Evolutionary conservation across 2,888 invertebrate genomes (phyloP).

Genomic region (Cosmia trapezina): DNA sequence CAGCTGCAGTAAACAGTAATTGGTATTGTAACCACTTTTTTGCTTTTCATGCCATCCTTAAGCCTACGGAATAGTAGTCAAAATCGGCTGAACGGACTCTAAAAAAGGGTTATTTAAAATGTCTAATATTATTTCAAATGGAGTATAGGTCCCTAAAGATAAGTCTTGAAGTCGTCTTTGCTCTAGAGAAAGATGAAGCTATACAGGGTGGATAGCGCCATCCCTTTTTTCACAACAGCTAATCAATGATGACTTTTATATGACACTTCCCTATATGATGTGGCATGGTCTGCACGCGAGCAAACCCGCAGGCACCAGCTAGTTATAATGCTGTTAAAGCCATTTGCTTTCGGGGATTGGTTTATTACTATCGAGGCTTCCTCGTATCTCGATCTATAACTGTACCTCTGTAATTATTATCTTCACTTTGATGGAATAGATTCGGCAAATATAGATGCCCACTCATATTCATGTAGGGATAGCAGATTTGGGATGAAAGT

Average conservation of each 20-base stretch:
- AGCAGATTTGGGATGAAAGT: slow-evolving; percentile 34
- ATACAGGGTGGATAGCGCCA: not conserved
- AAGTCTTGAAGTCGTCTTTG: not conserved
- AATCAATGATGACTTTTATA: not conserved
- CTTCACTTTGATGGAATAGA: slow-evolving; percentile 87
- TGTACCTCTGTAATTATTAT: slow-evolving; percentile 88
- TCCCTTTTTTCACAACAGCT: not conserved
- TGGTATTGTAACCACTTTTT: too few species aligned
- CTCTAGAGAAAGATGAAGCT: not conserved
- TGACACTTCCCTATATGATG: not conserved
- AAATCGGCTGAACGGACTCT: too few species aligned
- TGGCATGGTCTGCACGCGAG: not conserved
- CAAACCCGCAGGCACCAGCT: slow-evolving; percentile 5
- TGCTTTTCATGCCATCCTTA: too few species aligned
- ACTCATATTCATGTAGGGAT: slow-evolving; percentile 72
- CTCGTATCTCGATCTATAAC: slow-evolving; percentile 84
- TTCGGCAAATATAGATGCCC: slow-evolving; percentile 88
- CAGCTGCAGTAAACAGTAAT: too few species aligned
- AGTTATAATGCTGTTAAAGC: slow-evolving; percentile 57
- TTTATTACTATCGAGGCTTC: slow-evolving; percentile 47
- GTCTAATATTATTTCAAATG: too few species aligned
- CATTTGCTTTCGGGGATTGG: slow-evolving; percentile 49
- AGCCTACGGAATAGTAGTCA: too few species aligned
- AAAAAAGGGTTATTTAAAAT: too few species aligned
- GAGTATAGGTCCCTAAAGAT: too few species aligned